phyloP scores from a whole-genome alignment of 2,797 vertebrate species.

The Lagodon rhomboides region DNA sequence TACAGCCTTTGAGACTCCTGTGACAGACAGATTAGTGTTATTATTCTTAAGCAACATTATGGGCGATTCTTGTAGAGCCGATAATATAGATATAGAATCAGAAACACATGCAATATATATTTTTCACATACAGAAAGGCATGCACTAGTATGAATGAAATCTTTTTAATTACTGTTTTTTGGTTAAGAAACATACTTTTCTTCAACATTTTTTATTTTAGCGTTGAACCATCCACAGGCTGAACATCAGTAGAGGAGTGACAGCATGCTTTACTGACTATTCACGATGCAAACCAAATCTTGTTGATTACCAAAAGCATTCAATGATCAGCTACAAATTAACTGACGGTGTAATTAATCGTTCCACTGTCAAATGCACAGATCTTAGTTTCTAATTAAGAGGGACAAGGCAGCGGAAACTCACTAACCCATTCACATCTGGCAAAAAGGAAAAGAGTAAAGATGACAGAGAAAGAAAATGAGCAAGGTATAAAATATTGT shows the following conservation, averaged over 20 bases:
- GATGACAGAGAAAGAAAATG: conserved; percentile 7
- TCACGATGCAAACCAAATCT: conserved; percentile 31
- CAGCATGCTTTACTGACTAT: conserved; percentile 42
- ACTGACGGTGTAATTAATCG: background rate
- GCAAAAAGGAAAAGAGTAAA: conserved; percentile 32
- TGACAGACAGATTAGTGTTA: conserved; percentile 23
- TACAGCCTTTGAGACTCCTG: conserved; percentile 97
- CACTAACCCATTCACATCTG: conserved; percentile 69
- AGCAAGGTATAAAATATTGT: background rate
- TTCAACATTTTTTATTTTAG: background rate
- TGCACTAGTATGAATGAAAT: background rate
- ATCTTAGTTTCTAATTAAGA: conserved; percentile 18
- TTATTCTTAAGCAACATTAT: background rate
- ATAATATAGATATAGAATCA: background rate
- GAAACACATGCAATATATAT: conserved; percentile 18
- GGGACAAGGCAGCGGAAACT: conserved; percentile 37
- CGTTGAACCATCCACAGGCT: conserved; percentile 20
- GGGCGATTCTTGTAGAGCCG: background rate
- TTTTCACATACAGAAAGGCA: conserved; percentile 9
- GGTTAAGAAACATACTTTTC: background rate
- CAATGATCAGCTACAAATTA: background rate
- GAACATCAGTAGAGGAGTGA: background rate
- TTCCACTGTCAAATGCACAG: background rate
- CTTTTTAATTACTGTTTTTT: background rate
- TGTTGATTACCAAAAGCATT: conserved; percentile 20